These are phyloP conservation scores for Poeciliopsis retropinna DNA, from an alignment of 2,113 vertebrate genomes.

Conservation along the genomic window DNA sequence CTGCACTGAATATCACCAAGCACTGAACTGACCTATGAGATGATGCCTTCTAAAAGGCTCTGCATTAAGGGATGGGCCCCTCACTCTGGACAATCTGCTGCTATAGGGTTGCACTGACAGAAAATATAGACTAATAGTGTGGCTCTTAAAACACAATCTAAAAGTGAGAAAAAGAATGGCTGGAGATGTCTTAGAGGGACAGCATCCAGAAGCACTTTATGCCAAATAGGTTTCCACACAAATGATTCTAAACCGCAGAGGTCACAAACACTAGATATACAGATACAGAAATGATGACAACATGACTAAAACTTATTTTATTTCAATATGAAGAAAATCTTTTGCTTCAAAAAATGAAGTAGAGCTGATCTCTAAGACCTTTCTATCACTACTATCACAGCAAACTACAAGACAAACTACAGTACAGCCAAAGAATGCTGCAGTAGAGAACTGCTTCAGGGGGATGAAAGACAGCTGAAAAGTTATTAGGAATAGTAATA, in stretches of 20 bases:
- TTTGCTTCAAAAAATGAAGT: not conserved
- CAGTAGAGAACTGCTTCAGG: not conserved
- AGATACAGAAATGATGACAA: not conserved
- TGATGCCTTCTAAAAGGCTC: constrained; percentile 25
- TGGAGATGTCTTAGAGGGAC: not conserved
- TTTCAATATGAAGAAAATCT: not conserved
- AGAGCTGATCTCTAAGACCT: not conserved
- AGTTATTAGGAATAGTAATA: not conserved
- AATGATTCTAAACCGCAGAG: not conserved
- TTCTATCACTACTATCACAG: not conserved
- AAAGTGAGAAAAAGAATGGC: not conserved
- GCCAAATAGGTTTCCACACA: not conserved
- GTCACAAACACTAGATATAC: not conserved
- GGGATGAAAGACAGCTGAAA: not conserved
- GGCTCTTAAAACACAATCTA: constrained; percentile 11
- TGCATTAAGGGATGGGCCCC: not conserved
- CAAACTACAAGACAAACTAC: not conserved
- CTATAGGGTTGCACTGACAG: constrained; percentile 2
- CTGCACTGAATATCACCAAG: constrained; percentile 28
- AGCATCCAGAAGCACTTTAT: not conserved
- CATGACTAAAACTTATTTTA: not conserved
- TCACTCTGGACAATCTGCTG: constrained; percentile 12
- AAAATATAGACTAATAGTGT: not conserved
- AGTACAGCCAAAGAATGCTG: not conserved
- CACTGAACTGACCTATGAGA: constrained; percentile 24